phyloP scores from a whole-genome alignment of 2,797 vertebrate genomes.

The Cryptoprocta ferox region DNA sequence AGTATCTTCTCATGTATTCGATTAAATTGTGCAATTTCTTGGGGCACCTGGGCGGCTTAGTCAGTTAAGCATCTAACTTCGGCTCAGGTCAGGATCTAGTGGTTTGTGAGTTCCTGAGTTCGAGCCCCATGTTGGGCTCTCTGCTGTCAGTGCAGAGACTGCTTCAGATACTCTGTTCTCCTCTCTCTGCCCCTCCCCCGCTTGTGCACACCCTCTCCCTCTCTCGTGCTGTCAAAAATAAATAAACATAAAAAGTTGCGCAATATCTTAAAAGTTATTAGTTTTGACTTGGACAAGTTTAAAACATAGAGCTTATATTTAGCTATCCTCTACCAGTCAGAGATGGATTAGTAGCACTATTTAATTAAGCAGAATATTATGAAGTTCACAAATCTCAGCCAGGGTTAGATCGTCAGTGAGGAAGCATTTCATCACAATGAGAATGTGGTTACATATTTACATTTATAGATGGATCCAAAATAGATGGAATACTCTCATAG shows the following conservation, averaged over 20 bases:
- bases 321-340: background rate
- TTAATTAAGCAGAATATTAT: background rate
- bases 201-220: too few relatives aligned
- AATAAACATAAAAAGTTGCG: background rate
- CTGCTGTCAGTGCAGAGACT: too few relatives aligned
- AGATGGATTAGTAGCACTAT: background rate
- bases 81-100: too few relatives aligned
- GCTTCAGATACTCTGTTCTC: too few relatives aligned
- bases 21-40: background rate
- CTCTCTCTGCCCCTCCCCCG: too few relatives aligned
- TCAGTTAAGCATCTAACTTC: too few relatives aligned
- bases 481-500: background rate
- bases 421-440: background rate
- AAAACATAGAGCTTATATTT: background rate
- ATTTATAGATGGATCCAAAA: background rate
- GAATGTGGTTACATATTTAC: background rate
- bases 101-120: too few relatives aligned
- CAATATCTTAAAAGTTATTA: background rate
- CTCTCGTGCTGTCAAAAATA: too few relatives aligned
- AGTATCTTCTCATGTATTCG: background rate
- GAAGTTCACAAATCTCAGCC: background rate
- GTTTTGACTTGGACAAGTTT: background rate
- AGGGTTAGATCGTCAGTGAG: background rate
- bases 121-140: too few relatives aligned
- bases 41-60: too few relatives aligned